Evolutionary conservation across 35 echinoderm and acorn worm species (phyloP).

Genomic region (Chiridota heheva): DNA sequence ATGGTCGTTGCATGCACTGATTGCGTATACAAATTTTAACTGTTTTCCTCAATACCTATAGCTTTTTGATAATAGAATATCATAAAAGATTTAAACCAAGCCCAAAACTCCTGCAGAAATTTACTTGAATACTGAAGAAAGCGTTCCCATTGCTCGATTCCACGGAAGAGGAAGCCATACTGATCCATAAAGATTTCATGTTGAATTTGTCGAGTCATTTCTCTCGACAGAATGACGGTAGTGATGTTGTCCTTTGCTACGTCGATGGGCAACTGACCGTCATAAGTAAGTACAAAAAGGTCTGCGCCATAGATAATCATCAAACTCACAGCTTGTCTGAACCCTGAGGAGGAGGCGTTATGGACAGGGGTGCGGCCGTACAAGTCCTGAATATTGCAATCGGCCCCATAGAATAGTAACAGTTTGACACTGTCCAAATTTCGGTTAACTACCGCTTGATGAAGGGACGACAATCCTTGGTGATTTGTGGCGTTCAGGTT

Average conservation of each 20-base stretch:
- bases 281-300: conserved; percentile 54
- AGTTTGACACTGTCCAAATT: conserved; percentile 94
- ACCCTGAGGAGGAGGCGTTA: conserved; percentile 67
- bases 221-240: conserved; percentile 56
- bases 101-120: no score
- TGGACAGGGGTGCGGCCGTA: conserved; percentile 79
- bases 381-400: conserved; percentile 65
- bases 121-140: conserved; percentile 18
- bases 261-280: conserved; percentile 70
- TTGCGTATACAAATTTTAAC: no score
- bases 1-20: no score
- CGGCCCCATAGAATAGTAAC: conserved; percentile 65
- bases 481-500: conserved; percentile 75
- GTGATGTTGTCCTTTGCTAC: conserved; percentile 79
- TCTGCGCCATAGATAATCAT: conserved; percentile 87
- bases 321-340: conserved; percentile 69
- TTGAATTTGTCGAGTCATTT: conserved; percentile 84
- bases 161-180: conserved; percentile 81
- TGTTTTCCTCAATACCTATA: no score
- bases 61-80: no score
- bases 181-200: conserved; percentile 58
- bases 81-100: no score
- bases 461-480: conserved; percentile 66
- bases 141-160: conserved; percentile 65
- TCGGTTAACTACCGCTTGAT: conserved; percentile 77